Percentiles rank a stretch among this genome's conserved stretches.
Evolutionary conservation across 2,797 vertebrate genomes (phyloP).

Genomic region (Ciconia nigra): DNA sequence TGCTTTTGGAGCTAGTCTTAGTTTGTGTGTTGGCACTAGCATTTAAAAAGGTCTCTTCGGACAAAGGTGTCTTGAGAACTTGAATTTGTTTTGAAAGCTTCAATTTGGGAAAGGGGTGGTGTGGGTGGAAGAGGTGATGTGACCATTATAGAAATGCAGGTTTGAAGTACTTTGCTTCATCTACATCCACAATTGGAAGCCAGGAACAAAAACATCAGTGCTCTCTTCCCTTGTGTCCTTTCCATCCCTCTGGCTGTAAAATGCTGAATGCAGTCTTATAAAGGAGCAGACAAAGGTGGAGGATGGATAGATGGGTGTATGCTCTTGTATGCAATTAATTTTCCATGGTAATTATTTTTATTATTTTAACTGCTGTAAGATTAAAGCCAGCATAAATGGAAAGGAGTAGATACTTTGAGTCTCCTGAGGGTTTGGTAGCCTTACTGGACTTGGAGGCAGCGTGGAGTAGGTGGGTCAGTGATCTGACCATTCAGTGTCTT

Average conservation of each 20-base stretch:
- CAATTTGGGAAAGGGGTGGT: not conserved
- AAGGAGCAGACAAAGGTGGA: not conserved
- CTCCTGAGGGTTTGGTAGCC: not conserved
- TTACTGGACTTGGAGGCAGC: not conserved
- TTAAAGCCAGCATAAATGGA: not conserved
- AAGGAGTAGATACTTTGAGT: not conserved
- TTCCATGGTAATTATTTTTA: not conserved
- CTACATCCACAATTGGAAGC: not conserved
- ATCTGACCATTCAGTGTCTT: not conserved
- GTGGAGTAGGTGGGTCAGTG: not conserved
- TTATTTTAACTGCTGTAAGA: constrained; percentile 1
- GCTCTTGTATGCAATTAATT: not conserved
- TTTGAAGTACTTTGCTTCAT: not conserved
- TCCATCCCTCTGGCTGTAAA: not conserved
- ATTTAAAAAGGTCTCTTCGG: not conserved
- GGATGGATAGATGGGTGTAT: not conserved
- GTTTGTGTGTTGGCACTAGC: not conserved
- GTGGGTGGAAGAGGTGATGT: not conserved
- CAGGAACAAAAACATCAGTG: not conserved
- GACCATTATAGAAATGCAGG: not conserved
- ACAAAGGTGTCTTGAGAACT: not conserved
- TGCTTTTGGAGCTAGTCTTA: not conserved
- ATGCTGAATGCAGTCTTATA: not conserved
- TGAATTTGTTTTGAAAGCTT: not conserved
- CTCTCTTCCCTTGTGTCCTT: not conserved